Conservation (phyloP, 2,888 invertebrate species). For the Micropterix aruncella region DNA sequence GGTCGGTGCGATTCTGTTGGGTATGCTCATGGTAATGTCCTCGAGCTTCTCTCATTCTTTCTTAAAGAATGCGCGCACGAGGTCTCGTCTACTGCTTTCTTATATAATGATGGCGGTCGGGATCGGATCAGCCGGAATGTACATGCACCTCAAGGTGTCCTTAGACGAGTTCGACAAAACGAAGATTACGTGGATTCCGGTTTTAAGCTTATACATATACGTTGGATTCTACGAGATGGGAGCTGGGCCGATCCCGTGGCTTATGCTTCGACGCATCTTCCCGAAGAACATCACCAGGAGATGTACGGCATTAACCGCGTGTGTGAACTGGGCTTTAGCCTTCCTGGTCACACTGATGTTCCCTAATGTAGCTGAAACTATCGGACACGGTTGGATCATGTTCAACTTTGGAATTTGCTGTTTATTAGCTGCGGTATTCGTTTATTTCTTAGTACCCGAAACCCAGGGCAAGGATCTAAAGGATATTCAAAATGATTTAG, state of each 20-base stretch:
- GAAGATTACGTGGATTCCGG: slow-evolving; percentile 37
- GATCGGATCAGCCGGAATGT: slow-evolving; percentile 32
- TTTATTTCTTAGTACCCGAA: slow-evolving; percentile 53
- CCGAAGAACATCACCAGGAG: slow-evolving; percentile 44
- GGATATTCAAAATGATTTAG: slow-evolving; percentile 40
- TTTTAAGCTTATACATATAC: slow-evolving; percentile 38
- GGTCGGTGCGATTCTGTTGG: slow-evolving; percentile 42
- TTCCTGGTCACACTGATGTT: slow-evolving; percentile 50
- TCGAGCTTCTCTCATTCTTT: slow-evolving; percentile 41
- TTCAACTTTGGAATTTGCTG: slow-evolving; percentile 50
- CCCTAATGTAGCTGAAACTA: slow-evolving; percentile 36
- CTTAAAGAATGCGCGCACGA: slow-evolving; percentile 44
- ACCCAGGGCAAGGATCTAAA: slow-evolving; percentile 41
- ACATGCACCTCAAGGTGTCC: slow-evolving; percentile 21
- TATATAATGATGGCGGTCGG: slow-evolving; percentile 40
- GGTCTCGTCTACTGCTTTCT: slow-evolving; percentile 46
- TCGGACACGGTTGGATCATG: slow-evolving; percentile 49
- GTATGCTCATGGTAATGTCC: slow-evolving; percentile 41
- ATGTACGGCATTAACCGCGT: slow-evolving; percentile 53
- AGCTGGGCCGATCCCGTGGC: slow-evolving; percentile 59
- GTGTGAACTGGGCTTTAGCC: slow-evolving; percentile 55
- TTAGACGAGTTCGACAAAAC: slow-evolving; percentile 17
- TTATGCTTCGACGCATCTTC: slow-evolving; percentile 55
- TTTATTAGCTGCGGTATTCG: slow-evolving; percentile 43
- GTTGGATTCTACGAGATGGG: slow-evolving; percentile 50